phyloP scores from a whole-genome alignment of 2,888 invertebrate genomes.

The Octonoba sinensis region DNA sequence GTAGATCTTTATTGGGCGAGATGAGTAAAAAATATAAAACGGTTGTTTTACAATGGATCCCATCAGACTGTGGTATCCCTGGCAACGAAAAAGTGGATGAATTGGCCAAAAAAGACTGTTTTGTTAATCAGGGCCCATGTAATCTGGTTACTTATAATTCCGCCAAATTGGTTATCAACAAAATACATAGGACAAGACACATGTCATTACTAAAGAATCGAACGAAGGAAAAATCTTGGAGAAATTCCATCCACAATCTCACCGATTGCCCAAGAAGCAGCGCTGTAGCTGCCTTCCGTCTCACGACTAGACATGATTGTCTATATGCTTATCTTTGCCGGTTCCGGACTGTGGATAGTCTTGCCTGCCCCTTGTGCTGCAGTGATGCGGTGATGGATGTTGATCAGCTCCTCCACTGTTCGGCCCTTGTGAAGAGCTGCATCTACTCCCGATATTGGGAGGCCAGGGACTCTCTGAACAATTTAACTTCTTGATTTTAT shows the following conservation, averaged over 20 bases:
- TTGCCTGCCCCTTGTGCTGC: not conserved
- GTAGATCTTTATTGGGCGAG: not conserved
- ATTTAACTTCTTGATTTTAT: not conserved
- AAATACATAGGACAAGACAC: too few species aligned
- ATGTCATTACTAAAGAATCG: too few species aligned
- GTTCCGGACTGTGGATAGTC: not conserved
- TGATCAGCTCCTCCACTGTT: not conserved
- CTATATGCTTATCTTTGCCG: too few species aligned
- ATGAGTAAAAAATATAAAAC: too few species aligned
- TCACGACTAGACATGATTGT: too few species aligned
- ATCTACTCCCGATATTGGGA: not conserved
- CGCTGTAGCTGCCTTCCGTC: conserved; percentile 13
- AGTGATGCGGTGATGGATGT: not conserved
- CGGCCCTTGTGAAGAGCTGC: not conserved
- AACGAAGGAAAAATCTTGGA: conserved; percentile 8
- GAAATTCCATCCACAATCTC: conserved; percentile 13
- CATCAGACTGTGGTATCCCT: too few species aligned
- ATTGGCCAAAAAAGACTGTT: too few species aligned
- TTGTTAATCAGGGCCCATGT: too few species aligned
- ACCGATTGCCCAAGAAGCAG: conserved; percentile 22
- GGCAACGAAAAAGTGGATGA: too few species aligned
- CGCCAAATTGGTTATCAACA: too few species aligned
- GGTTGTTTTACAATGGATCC: too few species aligned
- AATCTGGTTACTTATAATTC: too few species aligned
- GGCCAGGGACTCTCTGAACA: not conserved